Evolutionary conservation across 35 echinoderm and acorn worm genomes (phyloP).

Genomic region (Heliocidaris erythrogramma): DNA sequence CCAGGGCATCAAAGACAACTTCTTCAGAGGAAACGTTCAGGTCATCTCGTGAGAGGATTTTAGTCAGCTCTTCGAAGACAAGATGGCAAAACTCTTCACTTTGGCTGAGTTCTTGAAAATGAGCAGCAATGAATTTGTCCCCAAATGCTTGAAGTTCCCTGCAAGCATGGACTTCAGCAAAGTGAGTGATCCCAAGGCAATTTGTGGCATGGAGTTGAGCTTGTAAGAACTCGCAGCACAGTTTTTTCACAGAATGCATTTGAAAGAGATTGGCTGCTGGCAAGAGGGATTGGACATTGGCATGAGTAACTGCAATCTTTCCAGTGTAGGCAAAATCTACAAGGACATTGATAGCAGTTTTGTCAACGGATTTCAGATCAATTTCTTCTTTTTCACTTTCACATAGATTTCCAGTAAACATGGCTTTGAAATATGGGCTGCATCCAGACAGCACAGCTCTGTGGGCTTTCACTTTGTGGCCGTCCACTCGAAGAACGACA

Average conservation of each 20-base stretch:
- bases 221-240: conserved; percentile 96
- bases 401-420: conserved; percentile 89
- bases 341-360: conserved; percentile 69
- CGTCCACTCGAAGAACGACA: conserved; percentile 72
- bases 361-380: conserved; percentile 89
- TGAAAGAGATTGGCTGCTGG: conserved; percentile 90
- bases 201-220: conserved; percentile 87
- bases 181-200: conserved; percentile 85
- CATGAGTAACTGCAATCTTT: conserved; percentile 79
- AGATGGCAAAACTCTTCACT: conserved; percentile 88
- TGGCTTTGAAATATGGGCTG: conserved; percentile 91
- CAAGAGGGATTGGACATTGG: conserved; percentile 83
- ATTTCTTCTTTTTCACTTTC: conserved; percentile 90
- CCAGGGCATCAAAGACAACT: conserved; percentile 69
- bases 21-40: conserved; percentile 82
- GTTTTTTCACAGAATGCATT: conserved; percentile 86
- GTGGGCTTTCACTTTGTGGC: conserved; percentile 72
- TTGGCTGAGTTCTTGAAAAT: conserved; percentile 80
- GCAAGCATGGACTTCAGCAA: conserved; percentile 93
- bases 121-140: conserved; percentile 62
- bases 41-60: conserved; percentile 75
- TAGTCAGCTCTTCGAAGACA: conserved; percentile 58
- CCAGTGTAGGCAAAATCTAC: conserved; percentile 92
- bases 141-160: conserved; percentile 67
- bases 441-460: conserved; percentile 78